These are phyloP conservation scores for Momotus momota DNA, from an alignment of 2,797 vertebrate species.

Conservation along the genomic window DNA sequence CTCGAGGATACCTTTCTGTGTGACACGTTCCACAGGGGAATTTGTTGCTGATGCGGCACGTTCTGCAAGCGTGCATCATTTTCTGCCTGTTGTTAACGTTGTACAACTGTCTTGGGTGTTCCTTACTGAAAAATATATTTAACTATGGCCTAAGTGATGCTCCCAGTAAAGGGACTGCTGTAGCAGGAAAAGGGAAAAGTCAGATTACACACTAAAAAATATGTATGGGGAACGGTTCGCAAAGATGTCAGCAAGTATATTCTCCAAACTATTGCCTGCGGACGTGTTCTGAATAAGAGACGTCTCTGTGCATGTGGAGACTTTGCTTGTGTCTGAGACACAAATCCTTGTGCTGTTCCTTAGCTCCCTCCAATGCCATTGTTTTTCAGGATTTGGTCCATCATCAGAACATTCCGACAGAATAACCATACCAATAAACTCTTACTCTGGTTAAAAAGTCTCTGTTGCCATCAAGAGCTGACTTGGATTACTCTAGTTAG, in stretches of 20 bases:
- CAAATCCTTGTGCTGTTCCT: not conserved
- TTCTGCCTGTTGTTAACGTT: slow-evolving; percentile 14
- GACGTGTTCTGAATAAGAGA: not conserved
- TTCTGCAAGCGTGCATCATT: not conserved
- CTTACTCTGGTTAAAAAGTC: not conserved
- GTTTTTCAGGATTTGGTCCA: not conserved
- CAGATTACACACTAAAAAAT: not conserved
- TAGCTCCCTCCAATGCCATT: not conserved
- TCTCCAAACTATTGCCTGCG: not conserved
- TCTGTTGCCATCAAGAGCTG: not conserved
- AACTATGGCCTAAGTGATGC: not conserved
- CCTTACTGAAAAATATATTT: not conserved
- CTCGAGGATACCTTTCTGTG: not conserved
- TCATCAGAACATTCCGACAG: not conserved
- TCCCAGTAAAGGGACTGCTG: not conserved
- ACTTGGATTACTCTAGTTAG: not conserved
- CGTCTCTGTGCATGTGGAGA: not conserved
- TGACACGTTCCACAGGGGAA: not conserved
- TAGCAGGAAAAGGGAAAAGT: not conserved
- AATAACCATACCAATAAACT: not conserved
- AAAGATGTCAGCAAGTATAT: not conserved
- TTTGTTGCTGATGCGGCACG: not conserved
- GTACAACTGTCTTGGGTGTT: not conserved
- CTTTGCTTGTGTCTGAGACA: not conserved
- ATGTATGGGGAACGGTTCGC: not conserved